phyloP scores from a whole-genome alignment of 2,113 vertebrate species.

The Maccullochella peelii region DNA sequence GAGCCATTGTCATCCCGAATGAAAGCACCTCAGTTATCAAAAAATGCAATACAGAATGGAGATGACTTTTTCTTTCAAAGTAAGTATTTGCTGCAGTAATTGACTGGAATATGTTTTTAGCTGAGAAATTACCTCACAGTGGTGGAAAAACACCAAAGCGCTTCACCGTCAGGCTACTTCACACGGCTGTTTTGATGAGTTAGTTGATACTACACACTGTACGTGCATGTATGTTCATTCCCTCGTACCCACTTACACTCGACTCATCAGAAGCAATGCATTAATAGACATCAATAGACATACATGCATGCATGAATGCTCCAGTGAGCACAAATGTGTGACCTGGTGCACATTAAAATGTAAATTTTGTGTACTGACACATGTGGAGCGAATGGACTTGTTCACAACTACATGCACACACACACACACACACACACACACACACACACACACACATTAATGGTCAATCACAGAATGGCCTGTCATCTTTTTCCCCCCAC shows the following conservation, averaged over 20 bases:
- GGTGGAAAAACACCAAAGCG: background rate
- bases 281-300: slow-evolving; percentile 29
- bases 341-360: slow-evolving; percentile 29
- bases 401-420: slow-evolving; percentile 22
- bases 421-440: slow-evolving; percentile 22
- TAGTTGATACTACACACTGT: slow-evolving; percentile 38
- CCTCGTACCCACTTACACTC: slow-evolving; percentile 7
- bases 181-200: slow-evolving; percentile 14
- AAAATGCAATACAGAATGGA: slow-evolving; percentile 21
- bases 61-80: slow-evolving; percentile 32
- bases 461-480: slow-evolving; percentile 65
- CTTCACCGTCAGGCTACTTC: slow-evolving; percentile 6
- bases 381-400: slow-evolving; percentile 32
- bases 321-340: slow-evolving; percentile 10
- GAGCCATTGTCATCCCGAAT: slow-evolving; percentile 41
- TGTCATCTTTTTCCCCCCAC: slow-evolving; percentile 63
- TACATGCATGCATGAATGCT: slow-evolving; percentile 27
- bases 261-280: slow-evolving; percentile 4
- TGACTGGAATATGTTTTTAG: slow-evolving; percentile 40
- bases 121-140: slow-evolving; percentile 21
- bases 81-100: slow-evolving; percentile 41
- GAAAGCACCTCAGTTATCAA: slow-evolving; percentile 46
- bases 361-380: slow-evolving; percentile 21
- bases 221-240: slow-evolving; percentile 1
- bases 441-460: slow-evolving; percentile 29